phyloP scores from a whole-genome alignment of 2,888 invertebrate genomes.

The Ennomos fuscantarius region DNA sequence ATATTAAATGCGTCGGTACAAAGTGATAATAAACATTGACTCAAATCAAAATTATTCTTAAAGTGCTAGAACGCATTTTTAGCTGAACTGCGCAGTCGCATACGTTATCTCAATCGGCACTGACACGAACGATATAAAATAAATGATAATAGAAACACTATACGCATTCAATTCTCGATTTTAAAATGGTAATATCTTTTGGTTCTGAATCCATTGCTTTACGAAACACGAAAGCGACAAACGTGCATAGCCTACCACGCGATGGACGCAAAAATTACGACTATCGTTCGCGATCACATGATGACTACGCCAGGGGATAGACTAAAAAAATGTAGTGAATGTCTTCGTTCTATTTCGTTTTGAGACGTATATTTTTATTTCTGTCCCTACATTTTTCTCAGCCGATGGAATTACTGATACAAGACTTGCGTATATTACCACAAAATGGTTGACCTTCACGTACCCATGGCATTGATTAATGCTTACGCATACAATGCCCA shows the following conservation, averaged over 20 bases:
- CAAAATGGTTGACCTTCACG: slow-evolving; percentile 69
- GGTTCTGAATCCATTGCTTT: slow-evolving; percentile 47
- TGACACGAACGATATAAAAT: slow-evolving; percentile 71
- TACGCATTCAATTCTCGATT: slow-evolving; percentile 46
- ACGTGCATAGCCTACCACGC: slow-evolving; percentile 36
- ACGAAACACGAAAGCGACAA: slow-evolving; percentile 32
- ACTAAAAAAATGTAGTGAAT: slow-evolving; percentile 38
- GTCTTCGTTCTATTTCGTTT: slow-evolving; percentile 37
- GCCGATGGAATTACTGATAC: slow-evolving; percentile 38
- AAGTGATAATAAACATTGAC: slow-evolving; percentile 12
- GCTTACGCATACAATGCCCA: slow-evolving; percentile 76
- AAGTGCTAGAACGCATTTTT: slow-evolving; percentile 59
- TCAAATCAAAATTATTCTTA: slow-evolving; percentile 44
- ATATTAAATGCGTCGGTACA: not conserved
- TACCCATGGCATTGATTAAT: slow-evolving; percentile 80
- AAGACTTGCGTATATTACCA: slow-evolving; percentile 58
- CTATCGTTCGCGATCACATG: slow-evolving; percentile 47
- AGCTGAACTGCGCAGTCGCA: slow-evolving; percentile 72
- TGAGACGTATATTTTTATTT: slow-evolving; percentile 32
- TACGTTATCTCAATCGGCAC: slow-evolving; percentile 68
- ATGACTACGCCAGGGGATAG: slow-evolving; percentile 45
- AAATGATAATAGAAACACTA: slow-evolving; percentile 72
- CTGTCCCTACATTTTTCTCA: slow-evolving; percentile 19
- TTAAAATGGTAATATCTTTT: slow-evolving; percentile 40
- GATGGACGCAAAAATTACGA: slow-evolving; percentile 40